Percentiles rank a stretch among this genome's conserved stretches.
Evolutionary conservation across 1,140 invertebrate species (phyloP).

Genomic region (Drosophila albomicans): DNA sequence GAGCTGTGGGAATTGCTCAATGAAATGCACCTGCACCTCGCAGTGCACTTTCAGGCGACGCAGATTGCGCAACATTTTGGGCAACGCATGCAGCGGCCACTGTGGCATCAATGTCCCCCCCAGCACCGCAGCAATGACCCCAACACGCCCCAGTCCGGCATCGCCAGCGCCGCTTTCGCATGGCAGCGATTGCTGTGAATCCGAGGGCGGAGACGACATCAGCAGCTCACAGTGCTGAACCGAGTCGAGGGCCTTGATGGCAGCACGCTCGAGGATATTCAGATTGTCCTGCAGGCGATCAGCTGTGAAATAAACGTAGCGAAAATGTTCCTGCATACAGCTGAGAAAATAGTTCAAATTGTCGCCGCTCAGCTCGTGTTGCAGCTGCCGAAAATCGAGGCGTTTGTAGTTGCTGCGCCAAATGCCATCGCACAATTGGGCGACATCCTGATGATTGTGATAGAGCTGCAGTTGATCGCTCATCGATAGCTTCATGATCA

Average conservation of each 20-base stretch:
- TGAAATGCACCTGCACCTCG: conserved; percentile 58
- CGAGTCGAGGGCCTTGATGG: conserved; percentile 20
- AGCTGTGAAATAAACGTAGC: conserved; percentile 39
- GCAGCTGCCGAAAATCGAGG: conserved; percentile 43
- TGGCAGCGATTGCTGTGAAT: background rate
- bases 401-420: conserved; percentile 28
- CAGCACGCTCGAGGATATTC: conserved; percentile 45
- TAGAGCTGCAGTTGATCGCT: conserved; percentile 42
- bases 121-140: conserved; percentile 5
- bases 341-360: conserved; percentile 28
- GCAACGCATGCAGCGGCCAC: conserved; percentile 57
- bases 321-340: conserved; percentile 29
- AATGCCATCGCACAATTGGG: conserved; percentile 23
- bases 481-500: conserved; percentile 26
- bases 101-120: conserved; percentile 30
- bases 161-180: background rate
- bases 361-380: conserved; percentile 15
- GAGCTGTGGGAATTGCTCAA: conserved; percentile 45
- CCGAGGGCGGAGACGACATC: background rate
- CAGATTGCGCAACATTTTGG: conserved; percentile 53
- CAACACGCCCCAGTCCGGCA: background rate
- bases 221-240: conserved; percentile 48
- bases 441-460: conserved; percentile 14
- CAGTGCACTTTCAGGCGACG: conserved; percentile 37
- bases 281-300: conserved; percentile 49